Conservation (phyloP, 2,888 invertebrate genomes). For the Apoda limacodes region DNA sequence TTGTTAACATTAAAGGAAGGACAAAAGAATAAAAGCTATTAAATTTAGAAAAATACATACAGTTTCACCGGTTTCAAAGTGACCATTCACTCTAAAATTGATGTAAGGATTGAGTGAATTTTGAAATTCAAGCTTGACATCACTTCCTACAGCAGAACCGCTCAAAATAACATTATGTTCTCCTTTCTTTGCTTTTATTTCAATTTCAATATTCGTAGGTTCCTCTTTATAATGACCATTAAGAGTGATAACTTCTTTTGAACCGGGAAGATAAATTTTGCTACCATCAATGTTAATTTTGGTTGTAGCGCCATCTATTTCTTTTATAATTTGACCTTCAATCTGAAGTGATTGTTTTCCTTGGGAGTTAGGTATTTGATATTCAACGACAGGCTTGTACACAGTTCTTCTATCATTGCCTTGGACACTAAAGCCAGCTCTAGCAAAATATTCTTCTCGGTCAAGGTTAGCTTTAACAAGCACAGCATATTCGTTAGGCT, state of each 20-base stretch:
- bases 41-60: conserved; percentile 31
- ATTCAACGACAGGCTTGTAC: conserved; percentile 78
- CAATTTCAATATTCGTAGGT: conserved; percentile 43
- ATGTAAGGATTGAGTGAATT: conserved; percentile 71
- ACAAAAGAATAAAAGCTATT: no score
- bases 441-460: conserved; percentile 69
- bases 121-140: conserved; percentile 60
- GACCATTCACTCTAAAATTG: conserved; percentile 72
- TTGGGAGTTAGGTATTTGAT: conserved; percentile 65
- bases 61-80: conserved; percentile 45
- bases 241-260: conserved; percentile 27
- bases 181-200: conserved; percentile 61
- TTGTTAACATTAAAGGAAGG: no score
- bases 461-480: conserved; percentile 70
- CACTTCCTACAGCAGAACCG: conserved; percentile 45
- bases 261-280: background rate
- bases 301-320: conserved; percentile 38
- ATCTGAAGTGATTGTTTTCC: conserved; percentile 62
- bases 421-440: conserved; percentile 72
- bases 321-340: conserved; percentile 56
- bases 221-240: conserved; percentile 62
- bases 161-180: conserved; percentile 55
- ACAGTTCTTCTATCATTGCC: conserved; percentile 63
- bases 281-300: conserved; percentile 30
- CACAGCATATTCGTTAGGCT: conserved; percentile 70